Evolutionary conservation across 2,888 invertebrate species (phyloP).

Genomic region (Sycophila texana): DNA sequence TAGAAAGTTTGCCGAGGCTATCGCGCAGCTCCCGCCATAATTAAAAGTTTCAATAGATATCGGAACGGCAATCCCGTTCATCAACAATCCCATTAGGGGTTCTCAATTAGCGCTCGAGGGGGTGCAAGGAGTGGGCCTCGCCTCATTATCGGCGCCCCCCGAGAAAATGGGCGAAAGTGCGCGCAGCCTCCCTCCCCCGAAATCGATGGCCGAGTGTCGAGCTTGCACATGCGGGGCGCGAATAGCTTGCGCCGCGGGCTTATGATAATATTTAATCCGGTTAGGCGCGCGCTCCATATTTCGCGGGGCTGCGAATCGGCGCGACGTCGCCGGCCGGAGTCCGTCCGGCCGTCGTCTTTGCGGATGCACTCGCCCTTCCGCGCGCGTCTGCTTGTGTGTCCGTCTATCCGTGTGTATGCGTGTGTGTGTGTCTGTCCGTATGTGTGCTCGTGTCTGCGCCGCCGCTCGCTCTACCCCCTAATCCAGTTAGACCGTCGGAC

Average conservation of each 20-base stretch:
- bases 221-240: conserved; percentile 1
- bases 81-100: no score
- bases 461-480: conserved; percentile 15
- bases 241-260: conserved; percentile 45
- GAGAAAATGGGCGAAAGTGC: no score
- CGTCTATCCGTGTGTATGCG: background rate
- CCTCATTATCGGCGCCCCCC: no score
- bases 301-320: background rate
- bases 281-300: conserved; percentile 37
- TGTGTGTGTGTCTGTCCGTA: background rate
- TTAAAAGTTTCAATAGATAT: no score
- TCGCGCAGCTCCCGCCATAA: no score
- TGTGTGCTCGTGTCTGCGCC: background rate
- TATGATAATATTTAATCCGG: conserved; percentile 64
- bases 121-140: no score
- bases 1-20: no score
- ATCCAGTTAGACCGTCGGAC: conserved; percentile 57
- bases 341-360: conserved; percentile 3
- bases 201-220: background rate
- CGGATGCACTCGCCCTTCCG: background rate
- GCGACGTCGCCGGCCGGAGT: conserved; percentile 3
- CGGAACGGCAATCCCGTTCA: no score
- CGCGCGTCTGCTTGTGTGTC: background rate
- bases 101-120: no score
- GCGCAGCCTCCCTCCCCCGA: no score